Evolutionary conservation across 2,888 invertebrate species (phyloP), one percentile per base, ranked within the genome.

Genomic region (Acleris laterana): DNA sequence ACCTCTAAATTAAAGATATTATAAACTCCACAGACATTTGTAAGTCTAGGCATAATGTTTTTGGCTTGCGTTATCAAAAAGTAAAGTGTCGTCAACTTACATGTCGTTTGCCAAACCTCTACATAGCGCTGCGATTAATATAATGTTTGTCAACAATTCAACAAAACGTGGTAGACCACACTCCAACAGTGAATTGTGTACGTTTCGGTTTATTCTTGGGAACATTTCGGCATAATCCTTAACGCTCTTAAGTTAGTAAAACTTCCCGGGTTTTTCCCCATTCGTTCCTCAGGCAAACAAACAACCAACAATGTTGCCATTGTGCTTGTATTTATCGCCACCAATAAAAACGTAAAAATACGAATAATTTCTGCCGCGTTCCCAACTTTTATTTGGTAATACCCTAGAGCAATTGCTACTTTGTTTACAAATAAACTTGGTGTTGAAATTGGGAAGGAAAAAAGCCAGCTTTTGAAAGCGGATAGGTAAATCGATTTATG

Each of bases 401-500:
- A 83, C 90, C 89, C 90, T 79, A 87, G 89, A 87, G 90, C 87
- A 86, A 89, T 90, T 87, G 83, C 83, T 87, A 88, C 87, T 90
- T 90, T 90, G 89, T 90, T 90, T 90, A 90, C 89, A 88, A 90
- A 90, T 90, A 90, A 89, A 90, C 88, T 90, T 88, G 84, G 79
- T 83, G 87, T 87, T 85, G 87, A 88, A 90, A 87, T 88, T 87
- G 88, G 85, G 84, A 88, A 88, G 84, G 88, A 88, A 90, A 89
- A 88, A 89, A 86, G 73, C 74, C 68, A 72, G 87, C 89, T 89
- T 76, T 87, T 86, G 85, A 87, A 89, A 89, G 88, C 86, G 89
- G 88, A 91, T 90, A 87, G 88, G 89, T 87, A 90, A 92, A 90
- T 90, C 89, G 90, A 89, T 92, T 92, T 90, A 91, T 90, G 89